Base-by-base conservation (phyloP, 2,888 invertebrate genomes). In the Drosophila helvetica region DNA sequence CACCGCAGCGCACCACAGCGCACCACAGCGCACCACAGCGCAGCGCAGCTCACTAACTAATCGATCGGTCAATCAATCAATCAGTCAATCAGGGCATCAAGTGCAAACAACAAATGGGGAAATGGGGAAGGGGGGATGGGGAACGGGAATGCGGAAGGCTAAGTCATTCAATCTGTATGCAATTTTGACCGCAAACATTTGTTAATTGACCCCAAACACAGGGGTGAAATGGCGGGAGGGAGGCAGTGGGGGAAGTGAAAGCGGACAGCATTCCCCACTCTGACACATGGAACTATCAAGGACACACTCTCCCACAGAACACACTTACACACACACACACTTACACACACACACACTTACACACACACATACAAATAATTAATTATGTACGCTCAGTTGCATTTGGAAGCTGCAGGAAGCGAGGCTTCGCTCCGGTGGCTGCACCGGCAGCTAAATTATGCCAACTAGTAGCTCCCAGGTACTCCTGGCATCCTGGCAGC, bases 111-210 rank as follows among this genome's bases (percentile, higher is more conserved):
- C 61, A 51, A 46, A 62, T 43, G 25, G 52, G 70, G 46, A 6
- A 27, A 27, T 8, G 27, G 27, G 8, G 7, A 27, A 25, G 1
- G 25, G 25, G 25, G 6, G 22, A 25, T 6, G 42, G 18, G 25
- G 17, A 58, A 18, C 27, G 43, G 25, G 19, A 17, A 46, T 15
- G 50, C 27, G 55, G 62, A 55, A n/a, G 38, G 22, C 65, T 64
- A 79, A 78, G 82, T 82, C 78, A 82, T 82, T 82, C 80, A 82
- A 82, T 82, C 80, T 82, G 82, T 79, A 82, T 82, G 79, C 80
- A 82, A 82, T 82, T 82, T 79, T 78, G 74, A 78, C 82, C 80
- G 56, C 82, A 82, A 82, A 81, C 82, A 82, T 82, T 82, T 80
- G 82, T 77, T 82, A 82, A 82, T 82, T 82, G 82, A 82, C 82